Conservation (phyloP, 1,140 invertebrate genomes). For the Plodia interpunctella region DNA sequence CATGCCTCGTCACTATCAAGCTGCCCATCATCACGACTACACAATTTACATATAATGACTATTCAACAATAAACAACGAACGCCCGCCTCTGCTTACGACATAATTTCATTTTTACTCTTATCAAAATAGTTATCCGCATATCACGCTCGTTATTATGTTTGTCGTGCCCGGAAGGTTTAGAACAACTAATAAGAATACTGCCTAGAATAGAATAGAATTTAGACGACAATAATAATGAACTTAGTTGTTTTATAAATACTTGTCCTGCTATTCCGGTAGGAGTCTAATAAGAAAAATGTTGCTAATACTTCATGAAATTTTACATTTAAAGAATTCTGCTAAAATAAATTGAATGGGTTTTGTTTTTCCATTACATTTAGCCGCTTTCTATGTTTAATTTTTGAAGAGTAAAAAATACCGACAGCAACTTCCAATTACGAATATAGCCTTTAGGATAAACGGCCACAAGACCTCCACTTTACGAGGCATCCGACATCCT, state of each 20-base stretch:
- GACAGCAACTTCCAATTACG: constrained; percentile 1
- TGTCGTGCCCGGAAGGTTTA: too few relatives aligned
- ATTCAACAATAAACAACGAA: constrained; percentile 69
- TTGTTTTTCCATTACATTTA: too few relatives aligned
- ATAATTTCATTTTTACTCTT: constrained; percentile 39
- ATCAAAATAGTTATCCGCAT: constrained; percentile 22
- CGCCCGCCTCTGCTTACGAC: constrained; percentile 39
- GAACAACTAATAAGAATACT: too few relatives aligned
- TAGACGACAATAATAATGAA: too few relatives aligned
- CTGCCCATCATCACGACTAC: constrained; percentile 66
- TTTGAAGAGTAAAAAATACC: neutral
- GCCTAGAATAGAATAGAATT: too few relatives aligned
- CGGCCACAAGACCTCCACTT: constrained; percentile 28
- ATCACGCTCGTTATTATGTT: constrained; percentile 9
- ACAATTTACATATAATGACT: constrained; percentile 76
- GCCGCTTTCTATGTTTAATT: too few relatives aligned
- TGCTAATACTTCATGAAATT: too few relatives aligned
- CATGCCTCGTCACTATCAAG: constrained; percentile 69
- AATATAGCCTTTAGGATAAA: constrained; percentile 17
- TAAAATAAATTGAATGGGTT: too few relatives aligned
- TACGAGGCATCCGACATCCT: constrained; percentile 21
- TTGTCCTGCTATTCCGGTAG: too few relatives aligned
- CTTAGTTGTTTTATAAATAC: too few relatives aligned
- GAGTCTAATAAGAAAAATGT: too few relatives aligned
- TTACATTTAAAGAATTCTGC: too few relatives aligned